These are phyloP conservation scores for Brachypodius melanocephalos DNA, from an alignment of 2,113 vertebrate genomes.

Conservation along the genomic window DNA sequence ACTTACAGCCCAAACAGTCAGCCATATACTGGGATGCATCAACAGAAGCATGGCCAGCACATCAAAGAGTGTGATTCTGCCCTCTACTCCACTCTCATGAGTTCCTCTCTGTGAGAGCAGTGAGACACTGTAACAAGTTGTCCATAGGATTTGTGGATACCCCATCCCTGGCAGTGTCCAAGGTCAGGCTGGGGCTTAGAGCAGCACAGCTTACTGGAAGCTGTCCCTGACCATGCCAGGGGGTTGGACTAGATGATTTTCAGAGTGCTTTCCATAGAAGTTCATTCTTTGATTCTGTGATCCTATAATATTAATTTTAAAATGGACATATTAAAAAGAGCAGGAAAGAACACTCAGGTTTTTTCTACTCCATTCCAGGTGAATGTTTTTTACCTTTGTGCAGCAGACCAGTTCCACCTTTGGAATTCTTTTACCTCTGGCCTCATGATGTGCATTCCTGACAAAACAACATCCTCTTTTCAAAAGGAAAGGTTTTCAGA, in stretches of 20 bases:
- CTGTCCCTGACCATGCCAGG: not conserved
- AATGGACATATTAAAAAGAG: not conserved
- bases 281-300: not conserved
- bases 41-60: accelerated
- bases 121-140: not conserved
- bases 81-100: not conserved
- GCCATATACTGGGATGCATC: too few species aligned
- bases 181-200: not conserved
- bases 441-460: not conserved
- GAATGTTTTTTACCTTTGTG: not conserved
- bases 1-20: not conserved
- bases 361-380: not conserved
- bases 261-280: not conserved
- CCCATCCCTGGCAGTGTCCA: too few species aligned
- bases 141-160: not conserved
- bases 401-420: not conserved
- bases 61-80: not conserved
- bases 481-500: not conserved
- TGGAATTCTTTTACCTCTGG: not conserved
- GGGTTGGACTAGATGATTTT: not conserved
- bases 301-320: not conserved
- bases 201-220: not conserved
- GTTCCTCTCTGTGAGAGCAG: not conserved
- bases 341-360: not conserved
- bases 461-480: not conserved